phyloP scores from a whole-genome alignment of 2,113 vertebrate genomes.

The Phoenicopterus ruber region DNA sequence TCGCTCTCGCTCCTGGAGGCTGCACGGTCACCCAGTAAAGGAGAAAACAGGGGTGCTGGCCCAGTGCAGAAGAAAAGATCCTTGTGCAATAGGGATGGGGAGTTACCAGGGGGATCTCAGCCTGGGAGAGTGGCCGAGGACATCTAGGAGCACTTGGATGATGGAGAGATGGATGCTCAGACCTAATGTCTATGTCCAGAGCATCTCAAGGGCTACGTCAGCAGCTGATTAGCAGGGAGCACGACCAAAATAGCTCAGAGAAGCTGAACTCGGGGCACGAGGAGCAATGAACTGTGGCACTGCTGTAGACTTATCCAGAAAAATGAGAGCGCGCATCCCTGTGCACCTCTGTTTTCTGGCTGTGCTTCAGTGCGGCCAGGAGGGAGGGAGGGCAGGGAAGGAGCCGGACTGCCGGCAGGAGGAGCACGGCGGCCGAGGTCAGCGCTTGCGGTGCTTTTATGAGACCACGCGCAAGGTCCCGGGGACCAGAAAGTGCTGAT shows the following conservation, averaged over 20 bases:
- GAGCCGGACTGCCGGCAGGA: not conserved
- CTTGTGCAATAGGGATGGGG: not conserved
- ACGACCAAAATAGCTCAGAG: not conserved
- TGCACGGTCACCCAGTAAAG: not conserved
- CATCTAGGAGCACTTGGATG: not conserved
- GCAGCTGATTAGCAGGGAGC: not conserved
- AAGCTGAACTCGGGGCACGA: not conserved
- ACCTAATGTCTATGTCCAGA: not conserved
- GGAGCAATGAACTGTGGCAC: not conserved
- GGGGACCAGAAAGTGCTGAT: not conserved
- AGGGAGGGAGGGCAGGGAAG: not conserved
- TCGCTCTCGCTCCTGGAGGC: accelerated
- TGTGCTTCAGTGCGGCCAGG: not conserved
- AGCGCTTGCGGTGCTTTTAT: not conserved
- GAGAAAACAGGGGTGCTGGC: not conserved
- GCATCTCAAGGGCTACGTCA: accelerated
- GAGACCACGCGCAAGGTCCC: accelerated
- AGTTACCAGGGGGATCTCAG: not conserved
- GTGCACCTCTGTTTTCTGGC: not conserved
- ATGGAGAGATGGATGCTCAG: not conserved
- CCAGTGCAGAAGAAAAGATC: not conserved
- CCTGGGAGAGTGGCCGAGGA: not conserved
- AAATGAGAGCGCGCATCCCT: not conserved
- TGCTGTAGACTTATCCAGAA: not conserved
- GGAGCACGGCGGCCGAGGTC: not conserved